A percentile compares a stretch with the other conserved stretches of the same genome.
Conservation (phyloP, 2,888 invertebrate genomes). For the Sycophila texana region DNA sequence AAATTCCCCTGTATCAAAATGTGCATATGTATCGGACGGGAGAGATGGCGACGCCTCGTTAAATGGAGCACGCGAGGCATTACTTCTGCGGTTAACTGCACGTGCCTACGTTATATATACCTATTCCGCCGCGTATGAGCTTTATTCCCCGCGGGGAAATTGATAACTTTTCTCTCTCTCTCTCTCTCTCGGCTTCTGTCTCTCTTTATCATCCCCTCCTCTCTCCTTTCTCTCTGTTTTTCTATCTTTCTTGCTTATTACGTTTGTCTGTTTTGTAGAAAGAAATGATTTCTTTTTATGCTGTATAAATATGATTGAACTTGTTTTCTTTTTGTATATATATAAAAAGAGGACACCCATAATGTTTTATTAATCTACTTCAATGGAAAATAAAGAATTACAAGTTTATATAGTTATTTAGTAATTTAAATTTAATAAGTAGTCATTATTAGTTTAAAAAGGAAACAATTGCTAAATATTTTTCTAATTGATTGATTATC, state of each 20-base stretch:
- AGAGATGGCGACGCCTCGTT: conserved; percentile 25
- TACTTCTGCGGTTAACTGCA: conserved; percentile 35
- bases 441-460: no score
- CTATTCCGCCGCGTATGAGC: background rate
- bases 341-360: background rate
- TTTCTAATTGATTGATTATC: no score
- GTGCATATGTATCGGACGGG: conserved; percentile 15
- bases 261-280: no score
- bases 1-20: conserved; percentile 19
- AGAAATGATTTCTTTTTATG: background rate
- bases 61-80: conserved; percentile 40
- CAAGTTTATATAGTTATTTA: no score
- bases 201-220: no score
- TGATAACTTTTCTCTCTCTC: background rate
- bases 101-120: conserved; percentile 2
- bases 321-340: background rate
- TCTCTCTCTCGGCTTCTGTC: background rate
- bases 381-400: no score
- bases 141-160: background rate
- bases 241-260: no score
- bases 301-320: background rate
- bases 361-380: no score
- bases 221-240: no score
- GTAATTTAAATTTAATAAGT: no score
- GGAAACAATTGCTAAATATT: no score